Evolutionary conservation across 2,888 invertebrate genomes (phyloP).

Genomic region (Phaedon cochleariae): DNA sequence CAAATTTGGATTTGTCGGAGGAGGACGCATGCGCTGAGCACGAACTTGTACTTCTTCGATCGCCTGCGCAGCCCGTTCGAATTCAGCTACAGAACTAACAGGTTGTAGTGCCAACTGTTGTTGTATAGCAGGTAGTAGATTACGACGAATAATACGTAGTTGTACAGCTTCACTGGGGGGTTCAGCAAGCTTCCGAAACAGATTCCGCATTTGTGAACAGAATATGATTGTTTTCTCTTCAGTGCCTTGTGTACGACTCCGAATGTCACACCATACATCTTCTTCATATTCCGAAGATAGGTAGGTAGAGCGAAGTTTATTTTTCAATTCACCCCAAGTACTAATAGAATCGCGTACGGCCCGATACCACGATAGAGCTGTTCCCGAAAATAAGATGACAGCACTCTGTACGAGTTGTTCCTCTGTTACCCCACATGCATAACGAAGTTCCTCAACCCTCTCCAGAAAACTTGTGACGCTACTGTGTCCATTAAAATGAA

Average conservation of each 20-base stretch:
- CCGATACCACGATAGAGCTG: slow-evolving; percentile 39
- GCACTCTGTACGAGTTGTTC: slow-evolving; percentile 32
- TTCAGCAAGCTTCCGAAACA: neutral
- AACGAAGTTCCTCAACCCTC: slow-evolving; percentile 38
- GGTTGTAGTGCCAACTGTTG: slow-evolving; percentile 11
- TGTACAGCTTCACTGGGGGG: neutral
- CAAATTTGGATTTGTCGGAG: neutral
- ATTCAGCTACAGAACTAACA: slow-evolving; percentile 13
- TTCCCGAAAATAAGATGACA: slow-evolving; percentile 35
- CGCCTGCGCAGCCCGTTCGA: neutral
- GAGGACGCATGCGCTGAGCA: slow-evolving; percentile 4
- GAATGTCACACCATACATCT: slow-evolving; percentile 20
- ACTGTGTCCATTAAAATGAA: neutral
- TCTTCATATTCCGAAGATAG: slow-evolving; percentile 32
- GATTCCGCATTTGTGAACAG: neutral
- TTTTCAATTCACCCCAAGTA: slow-evolving; percentile 24
- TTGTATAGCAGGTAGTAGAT: neutral
- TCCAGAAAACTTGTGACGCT: slow-evolving; percentile 19
- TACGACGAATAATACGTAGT: neutral
- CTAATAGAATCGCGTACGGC: slow-evolving; percentile 14
- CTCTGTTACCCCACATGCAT: slow-evolving; percentile 29
- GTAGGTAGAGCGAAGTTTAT: slow-evolving; percentile 16
- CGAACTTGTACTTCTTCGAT: neutral
- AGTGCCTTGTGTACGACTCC: slow-evolving; percentile 3
- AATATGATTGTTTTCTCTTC: neutral